Base-by-base conservation (phyloP, 2,113 vertebrate genomes). In the Platichthys stellatus region DNA sequence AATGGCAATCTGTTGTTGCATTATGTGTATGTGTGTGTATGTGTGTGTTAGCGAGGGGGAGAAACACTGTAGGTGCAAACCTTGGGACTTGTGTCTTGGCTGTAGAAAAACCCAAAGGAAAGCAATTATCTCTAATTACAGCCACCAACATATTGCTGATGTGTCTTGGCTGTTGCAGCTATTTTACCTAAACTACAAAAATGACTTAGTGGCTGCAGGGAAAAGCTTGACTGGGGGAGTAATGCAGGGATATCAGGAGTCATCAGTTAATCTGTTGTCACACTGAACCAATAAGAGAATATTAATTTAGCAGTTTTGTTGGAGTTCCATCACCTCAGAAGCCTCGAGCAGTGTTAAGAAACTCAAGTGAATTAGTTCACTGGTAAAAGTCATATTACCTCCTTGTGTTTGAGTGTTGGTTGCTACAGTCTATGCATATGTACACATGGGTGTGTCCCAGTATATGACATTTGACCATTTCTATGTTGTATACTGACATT, bases 91-190 rank as follows among this genome's bases (percentile, higher is more conserved):
- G 8, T 18, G 17, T 73, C 43, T 71, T 70, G 79, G 69, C 62
- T 80, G 65, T 51, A 43, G 40, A 3, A 72, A 78, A 66, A 67
- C 81, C 82, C 81, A 80, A 74, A 80, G 75, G 76, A 76, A 49
- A 71, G 56, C 73, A 88, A 78, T 87, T 82, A 75, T 40, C 57
- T n/a, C 21, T 78, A 82, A 90, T 81, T 61, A 82, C 56, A 69
- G 12, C 60, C 26, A 83, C 60, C 26, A 83, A 76, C 61, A 82
- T 78, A n/a, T 62, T 63, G 49, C 65, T 80, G 80, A 86, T 84
- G 73, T 45, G 51, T 75, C 79, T 76, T 71, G 57, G 56, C 59
- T 82, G 47, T 71, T 65, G 10, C 58, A 28, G 64, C 40, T 63
- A 28, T 78, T 76, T 51, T 80, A 31, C 28, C 38, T 70, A 62